A percentile compares a stretch with the other conserved stretches of the same genome.
Conservation (phyloP, 2,888 invertebrate species). For the Drosophila kuntzei region DNA sequence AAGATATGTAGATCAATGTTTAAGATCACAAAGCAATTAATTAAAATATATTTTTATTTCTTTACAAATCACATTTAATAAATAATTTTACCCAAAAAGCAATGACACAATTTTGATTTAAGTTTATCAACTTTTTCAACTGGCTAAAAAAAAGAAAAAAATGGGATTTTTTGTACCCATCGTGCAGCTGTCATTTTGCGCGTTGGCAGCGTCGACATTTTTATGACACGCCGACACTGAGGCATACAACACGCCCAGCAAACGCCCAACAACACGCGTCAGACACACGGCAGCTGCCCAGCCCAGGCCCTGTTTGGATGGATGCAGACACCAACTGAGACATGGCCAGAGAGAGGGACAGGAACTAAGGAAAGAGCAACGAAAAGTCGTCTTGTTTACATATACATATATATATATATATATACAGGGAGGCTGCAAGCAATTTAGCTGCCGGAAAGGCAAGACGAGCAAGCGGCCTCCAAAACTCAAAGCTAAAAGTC, state of each 20-base stretch:
- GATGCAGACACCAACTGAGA: constrained; percentile 43
- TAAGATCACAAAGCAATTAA: too few species aligned
- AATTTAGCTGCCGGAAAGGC: constrained; percentile 52
- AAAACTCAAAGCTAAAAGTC: constrained; percentile 44
- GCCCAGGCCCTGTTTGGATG: constrained; percentile 30
- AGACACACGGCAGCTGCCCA: constrained; percentile 32
- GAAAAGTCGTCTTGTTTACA: constrained; percentile 51
- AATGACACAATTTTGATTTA: neutral
- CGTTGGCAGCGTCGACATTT: constrained; percentile 66
- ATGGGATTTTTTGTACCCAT: constrained; percentile 33
- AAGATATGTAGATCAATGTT: too few species aligned
- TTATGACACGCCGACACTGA: constrained; percentile 69
- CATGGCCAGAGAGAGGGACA: neutral
- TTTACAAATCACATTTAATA: neutral
- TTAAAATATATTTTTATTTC: neutral
- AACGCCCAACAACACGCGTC: constrained; percentile 16
- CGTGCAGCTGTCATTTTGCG: constrained; percentile 50
- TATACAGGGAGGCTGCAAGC: constrained; percentile 41
- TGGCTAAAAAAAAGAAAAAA: neutral
- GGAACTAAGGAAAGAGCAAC: neutral
- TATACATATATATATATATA: constrained; percentile 36
- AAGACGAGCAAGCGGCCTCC: constrained; percentile 36
- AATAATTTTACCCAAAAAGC: neutral
- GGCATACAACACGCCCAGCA: constrained; percentile 47
- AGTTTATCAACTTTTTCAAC: neutral